Evolutionary conservation across 1,140 invertebrate genomes (phyloP), one percentile per base, ranked within the genome.

Genomic region (Drosophila subobscura): DNA sequence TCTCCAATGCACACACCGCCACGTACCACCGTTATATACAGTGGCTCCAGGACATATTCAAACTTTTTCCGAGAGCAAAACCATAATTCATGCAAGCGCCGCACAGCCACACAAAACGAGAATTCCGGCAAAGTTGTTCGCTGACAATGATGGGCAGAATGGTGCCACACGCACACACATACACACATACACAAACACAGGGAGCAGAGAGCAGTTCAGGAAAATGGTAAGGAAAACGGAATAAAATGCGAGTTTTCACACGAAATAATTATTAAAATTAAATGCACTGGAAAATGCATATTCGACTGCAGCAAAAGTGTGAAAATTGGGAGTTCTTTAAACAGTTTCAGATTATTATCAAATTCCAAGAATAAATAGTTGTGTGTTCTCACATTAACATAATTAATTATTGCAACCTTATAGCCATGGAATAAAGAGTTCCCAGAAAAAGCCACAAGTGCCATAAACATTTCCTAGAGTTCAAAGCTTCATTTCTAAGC

Each of bases 221-320:
- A 49, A 49, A 40, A 29, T 27, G 33, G 10, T 10, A 37, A 37
- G 12, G 33, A 37, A 37, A 37, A 37, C 33, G 10, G 10, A 37
- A 37, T 37, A 37, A 37, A 37, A 37, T 37, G 33, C 33, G 33
- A 37, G 12, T 37, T 37, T 37, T 37, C 33, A 37, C 54, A 5
- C 10, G n/a, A 14, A 20, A 57, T 70, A 67, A 67, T 76, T 73
- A 73, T 73, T 51, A 41, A 53, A 46, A 73, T 67, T 61, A 73
- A 73, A 73, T 66, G 67, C 68, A 61, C 46, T 20, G 64, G 71
- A 77, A 73, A 73, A 63, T 63, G 37, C 71, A 51, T 54, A 58
- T 67, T 33, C 45, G 64, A 66, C 40, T 33, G 67, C 53, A 27
- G 68, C 41, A 4, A 47, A 29, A 33, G n/a, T 42, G 22, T 29